Base-by-base conservation (phyloP, 2,113 vertebrate species). In the Promerops cafer region DNA sequence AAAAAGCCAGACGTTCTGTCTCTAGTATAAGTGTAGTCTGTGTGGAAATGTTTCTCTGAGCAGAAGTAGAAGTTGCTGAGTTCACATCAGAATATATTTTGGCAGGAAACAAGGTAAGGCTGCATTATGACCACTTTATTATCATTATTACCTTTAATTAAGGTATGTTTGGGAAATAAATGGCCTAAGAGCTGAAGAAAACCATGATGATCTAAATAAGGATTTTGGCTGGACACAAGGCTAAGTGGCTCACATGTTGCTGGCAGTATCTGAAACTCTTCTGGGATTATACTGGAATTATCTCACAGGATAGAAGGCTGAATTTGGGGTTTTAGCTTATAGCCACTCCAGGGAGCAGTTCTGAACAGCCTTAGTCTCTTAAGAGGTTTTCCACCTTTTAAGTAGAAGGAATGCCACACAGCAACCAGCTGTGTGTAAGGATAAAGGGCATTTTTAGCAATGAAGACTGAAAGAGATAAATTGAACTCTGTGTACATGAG, bases 1-100 rank as follows among this genome's bases (percentile, higher is more conserved):
- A 96, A 96, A 94, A 96, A 91, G 78, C 66, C 94, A 96, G 96
- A 96, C 96, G 63, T 60, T 49, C 83, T 90, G 94, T 85, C 92
- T 92, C 93, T 89, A 4, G 0, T 54, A 64, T 93, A 94, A 97
- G 75, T 90, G 26, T 45, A 50, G 85, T 66, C 92, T 77, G 63
- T 33, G 72, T 80, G 75, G 45, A 95, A 88, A 65, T 66, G 37
- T 80, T 91, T 83, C 78, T 82, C 39, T 24, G 39, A 77, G 37
- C 50, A 47, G 45, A 74, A 83, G 59, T 3, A 77, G 66, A 91
- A 87, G 71, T 83, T 86, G 33, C 84, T 74, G 87, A 94, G 54
- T 66, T 42, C 39, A 71, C 31, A 70, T 52, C 87, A 74, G 85
- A 90, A 54, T n/a, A 72, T 5, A 8, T 88, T 88, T 65, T 94